Conservation (phyloP, 2,888 invertebrate genomes). For the Ochlodes sylvanus region DNA sequence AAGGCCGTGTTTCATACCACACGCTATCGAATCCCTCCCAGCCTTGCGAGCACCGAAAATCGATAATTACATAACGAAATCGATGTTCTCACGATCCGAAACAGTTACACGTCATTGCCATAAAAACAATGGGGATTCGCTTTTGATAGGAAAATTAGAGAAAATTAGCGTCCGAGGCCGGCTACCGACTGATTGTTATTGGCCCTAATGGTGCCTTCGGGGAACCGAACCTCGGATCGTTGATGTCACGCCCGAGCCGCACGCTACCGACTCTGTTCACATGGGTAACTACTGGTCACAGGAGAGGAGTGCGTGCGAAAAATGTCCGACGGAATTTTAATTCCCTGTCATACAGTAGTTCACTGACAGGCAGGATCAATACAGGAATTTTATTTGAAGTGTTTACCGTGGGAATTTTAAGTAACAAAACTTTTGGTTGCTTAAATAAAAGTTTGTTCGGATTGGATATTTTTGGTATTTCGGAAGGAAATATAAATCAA, state of each 20-base stretch:
- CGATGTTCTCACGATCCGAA: conserved; percentile 72
- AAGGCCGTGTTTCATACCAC: conserved; percentile 70
- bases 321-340: conserved; percentile 2
- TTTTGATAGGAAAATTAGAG: conserved; percentile 85
- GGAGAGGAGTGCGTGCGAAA: conserved; percentile 29
- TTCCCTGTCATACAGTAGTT: conserved; percentile 13
- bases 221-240: conserved; percentile 66
- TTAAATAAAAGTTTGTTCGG: no score
- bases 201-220: conserved; percentile 79
- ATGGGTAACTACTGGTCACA: conserved; percentile 22
- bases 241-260: conserved; percentile 75
- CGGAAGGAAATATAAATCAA: no score
- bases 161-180: conserved; percentile 76
- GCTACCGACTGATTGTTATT: conserved; percentile 83
- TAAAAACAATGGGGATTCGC: conserved; percentile 72
- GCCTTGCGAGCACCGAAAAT: conserved; percentile 60
- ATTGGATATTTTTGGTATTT: no score
- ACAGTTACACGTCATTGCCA: conserved; percentile 72
- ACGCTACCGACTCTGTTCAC: conserved; percentile 53
- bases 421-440: neutral
- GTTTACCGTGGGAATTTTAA: conserved; percentile 2
- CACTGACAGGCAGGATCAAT: neutral
- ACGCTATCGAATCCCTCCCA: conserved; percentile 57
- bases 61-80: conserved; percentile 70
- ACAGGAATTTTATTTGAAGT: conserved; percentile 2